Evolutionary conservation across 2,888 invertebrate genomes (phyloP), one percentile per base, ranked within the genome.

Genomic region (Pristionchus fissidentatus): DNA sequence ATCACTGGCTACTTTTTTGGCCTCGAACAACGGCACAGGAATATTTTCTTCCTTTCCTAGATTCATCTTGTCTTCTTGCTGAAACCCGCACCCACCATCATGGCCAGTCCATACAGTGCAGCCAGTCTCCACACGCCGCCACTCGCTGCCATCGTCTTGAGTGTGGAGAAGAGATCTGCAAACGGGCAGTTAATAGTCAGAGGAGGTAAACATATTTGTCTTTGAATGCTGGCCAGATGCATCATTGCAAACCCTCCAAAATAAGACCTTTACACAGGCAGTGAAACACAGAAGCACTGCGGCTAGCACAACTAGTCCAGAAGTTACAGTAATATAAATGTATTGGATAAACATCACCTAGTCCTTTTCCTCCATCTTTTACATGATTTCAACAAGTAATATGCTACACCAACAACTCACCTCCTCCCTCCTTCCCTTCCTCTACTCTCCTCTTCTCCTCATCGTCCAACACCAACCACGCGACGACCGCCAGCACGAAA

Each of bases 51-150:
- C 22, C 26, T 5, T 26, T 26, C 10, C 29, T 7, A 29, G 2
- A 57, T 5, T 13, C 26, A 3, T n/a, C n/a, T 57, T n/a, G 13
- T 66, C 8, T 13, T 1, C 32, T 62, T 10, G 19, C 22, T 35
- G 62, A 38, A 66, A 7, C 62, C 19, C 62, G 3, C 4, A 38
- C 66, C 7, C 62, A 88, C 87, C 86, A 84, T 73, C 66, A 86
- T 84, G 4, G 85, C 77, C 22, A 83, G 52, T 35, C 84, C 80
- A 49, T 86, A 85, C 55, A 82, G 77, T 15, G 77, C 15, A 2
- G 85, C 84, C 22, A 86, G 46, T 15, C 83, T 83, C 85, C 85
- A 85, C 5, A 86, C 57, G n/a, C 70, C 86, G 3, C 43, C 43
- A n/a, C 80, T 52, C n/a, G 38, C 22, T 8, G 29, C 15, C 32